These are phyloP conservation scores for Bagarius yarrelli DNA, from an alignment of 2,113 vertebrate species.

Conservation along the genomic window DNA sequence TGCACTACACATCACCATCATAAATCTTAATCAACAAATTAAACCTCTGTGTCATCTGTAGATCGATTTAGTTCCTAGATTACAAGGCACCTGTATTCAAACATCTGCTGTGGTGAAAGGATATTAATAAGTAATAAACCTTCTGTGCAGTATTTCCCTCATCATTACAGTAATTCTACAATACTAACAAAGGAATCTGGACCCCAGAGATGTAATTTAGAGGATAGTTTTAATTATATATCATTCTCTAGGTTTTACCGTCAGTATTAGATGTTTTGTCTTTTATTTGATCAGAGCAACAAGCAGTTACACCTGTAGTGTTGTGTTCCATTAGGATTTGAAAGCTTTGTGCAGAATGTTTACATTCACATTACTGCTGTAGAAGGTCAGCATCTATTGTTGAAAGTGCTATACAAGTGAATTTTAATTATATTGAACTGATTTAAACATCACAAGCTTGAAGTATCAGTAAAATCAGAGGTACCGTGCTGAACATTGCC, in stretches of 20 bases:
- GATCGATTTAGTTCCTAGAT: conserved; percentile 24
- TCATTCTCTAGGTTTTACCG: not conserved
- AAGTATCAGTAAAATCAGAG: not conserved
- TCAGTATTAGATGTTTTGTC: not conserved
- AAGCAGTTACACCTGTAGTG: not conserved
- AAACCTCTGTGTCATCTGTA: conserved; percentile 15
- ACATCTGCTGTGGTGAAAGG: conserved; percentile 40
- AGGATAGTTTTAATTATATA: not conserved
- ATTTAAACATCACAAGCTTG: not conserved
- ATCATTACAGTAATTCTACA: conserved; percentile 21
- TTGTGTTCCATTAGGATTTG: not conserved
- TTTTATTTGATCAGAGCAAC: conserved; percentile 1
- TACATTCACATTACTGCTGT: no score
- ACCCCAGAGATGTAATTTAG: not conserved
- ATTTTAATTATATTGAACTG: no score
- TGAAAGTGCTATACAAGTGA: no score
- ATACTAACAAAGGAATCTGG: conserved; percentile 16
- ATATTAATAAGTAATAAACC: conserved; percentile 40
- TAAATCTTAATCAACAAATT: conserved; percentile 9
- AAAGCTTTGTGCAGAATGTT: not conserved
- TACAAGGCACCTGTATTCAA: conserved; percentile 33
- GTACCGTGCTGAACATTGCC: not conserved
- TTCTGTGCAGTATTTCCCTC: conserved; percentile 30
- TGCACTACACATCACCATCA: not conserved
- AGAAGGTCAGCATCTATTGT: no score